Evolutionary conservation across 1,140 invertebrate species (phyloP).

Genomic region (Lepidostoma basale): DNA sequence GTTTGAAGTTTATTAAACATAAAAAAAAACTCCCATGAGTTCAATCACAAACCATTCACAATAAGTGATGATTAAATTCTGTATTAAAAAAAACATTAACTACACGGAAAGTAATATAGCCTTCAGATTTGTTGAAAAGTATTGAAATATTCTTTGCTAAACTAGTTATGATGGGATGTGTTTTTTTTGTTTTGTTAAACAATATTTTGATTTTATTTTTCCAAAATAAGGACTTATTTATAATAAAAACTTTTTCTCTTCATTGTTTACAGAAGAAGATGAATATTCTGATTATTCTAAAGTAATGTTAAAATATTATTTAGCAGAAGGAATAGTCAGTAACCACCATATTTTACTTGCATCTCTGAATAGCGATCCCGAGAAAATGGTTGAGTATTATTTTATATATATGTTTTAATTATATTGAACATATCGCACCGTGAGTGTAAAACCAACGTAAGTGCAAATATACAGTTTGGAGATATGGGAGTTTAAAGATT

Average conservation of each 20-base stretch:
- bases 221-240: background rate
- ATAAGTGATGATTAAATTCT: too few species aligned
- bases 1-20: too few species aligned
- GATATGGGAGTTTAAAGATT: too few species aligned
- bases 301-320: slow-evolving; percentile 79
- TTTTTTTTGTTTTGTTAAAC: background rate
- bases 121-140: too few species aligned
- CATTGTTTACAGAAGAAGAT: slow-evolving; percentile 80
- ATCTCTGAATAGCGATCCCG: slow-evolving; percentile 72
- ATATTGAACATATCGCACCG: background rate
- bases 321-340: slow-evolving; percentile 79
- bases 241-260: slow-evolving; percentile 6
- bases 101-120: too few species aligned
- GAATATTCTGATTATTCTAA: slow-evolving; percentile 74
- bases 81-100: too few species aligned
- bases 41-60: too few species aligned
- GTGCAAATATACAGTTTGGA: too few species aligned
- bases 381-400: slow-evolving; percentile 64
- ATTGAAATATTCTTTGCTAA: too few species aligned
- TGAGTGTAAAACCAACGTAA: too few species aligned
- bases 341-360: slow-evolving; percentile 74
- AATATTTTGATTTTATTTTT: slow-evolving; percentile 17
- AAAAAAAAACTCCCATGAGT: too few species aligned
- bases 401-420: slow-evolving; percentile 27
- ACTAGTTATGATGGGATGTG: background rate